Conservation (phyloP, 2,113 vertebrate genomes). For the Coracopsis vasa region DNA sequence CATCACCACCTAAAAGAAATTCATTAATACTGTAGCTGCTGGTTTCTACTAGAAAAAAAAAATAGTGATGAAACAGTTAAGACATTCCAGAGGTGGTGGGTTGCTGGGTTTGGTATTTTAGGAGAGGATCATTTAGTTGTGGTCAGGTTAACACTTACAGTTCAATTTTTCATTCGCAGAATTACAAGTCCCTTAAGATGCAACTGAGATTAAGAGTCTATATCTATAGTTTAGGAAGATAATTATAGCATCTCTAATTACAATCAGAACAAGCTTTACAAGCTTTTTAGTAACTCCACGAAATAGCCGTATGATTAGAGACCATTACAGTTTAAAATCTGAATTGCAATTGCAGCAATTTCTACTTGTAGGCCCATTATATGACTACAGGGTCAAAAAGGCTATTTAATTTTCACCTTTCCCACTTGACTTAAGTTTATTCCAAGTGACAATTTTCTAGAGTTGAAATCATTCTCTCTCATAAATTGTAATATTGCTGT, state of each 20-base stretch:
- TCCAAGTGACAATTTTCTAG: background rate
- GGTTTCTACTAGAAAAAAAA: background rate
- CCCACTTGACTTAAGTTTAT: background rate
- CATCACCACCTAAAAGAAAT: background rate
- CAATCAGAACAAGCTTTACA: constrained; percentile 23
- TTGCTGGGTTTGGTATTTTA: background rate
- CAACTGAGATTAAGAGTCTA: background rate
- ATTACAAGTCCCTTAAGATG: background rate
- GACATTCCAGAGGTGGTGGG: background rate
- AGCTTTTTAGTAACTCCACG: background rate
- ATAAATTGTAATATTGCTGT: background rate
- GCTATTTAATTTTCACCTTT: background rate
- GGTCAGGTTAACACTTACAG: background rate
- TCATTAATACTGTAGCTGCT: background rate
- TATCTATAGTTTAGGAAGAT: background rate
- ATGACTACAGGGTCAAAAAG: background rate
- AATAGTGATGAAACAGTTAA: background rate
- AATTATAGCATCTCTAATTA: constrained; percentile 29
- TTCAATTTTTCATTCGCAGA: background rate
- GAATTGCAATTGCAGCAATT: background rate
- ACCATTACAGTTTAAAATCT: background rate
- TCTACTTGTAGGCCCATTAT: background rate
- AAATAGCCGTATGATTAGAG: background rate
- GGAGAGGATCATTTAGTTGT: background rate
- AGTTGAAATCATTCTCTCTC: background rate